Evolutionary conservation across 2,113 vertebrate species (phyloP), one percentile per base, ranked within the genome.

Genomic region (Paralichthys olivaceus): DNA sequence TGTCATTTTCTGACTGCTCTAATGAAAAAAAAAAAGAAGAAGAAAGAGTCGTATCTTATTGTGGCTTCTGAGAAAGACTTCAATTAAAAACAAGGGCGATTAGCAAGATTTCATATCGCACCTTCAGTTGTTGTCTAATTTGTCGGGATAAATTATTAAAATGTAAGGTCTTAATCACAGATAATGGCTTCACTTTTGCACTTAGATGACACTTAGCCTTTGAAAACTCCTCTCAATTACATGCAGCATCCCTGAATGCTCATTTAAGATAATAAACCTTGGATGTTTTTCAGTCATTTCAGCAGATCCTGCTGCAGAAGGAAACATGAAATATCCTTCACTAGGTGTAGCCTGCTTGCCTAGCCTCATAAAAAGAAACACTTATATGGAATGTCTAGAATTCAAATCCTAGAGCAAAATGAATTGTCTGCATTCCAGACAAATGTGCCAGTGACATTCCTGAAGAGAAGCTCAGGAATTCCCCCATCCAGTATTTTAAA

Each of bases 371-470:
- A 78, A 70, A 72, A 77, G 1, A 68, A 76, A 68, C 5, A 8
- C 20, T 77, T n/a, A 20, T 61, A 69, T 70, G 55, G 68, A 22
- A 68, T 57, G 79, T 78, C 77, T 72, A 74, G 49, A 73, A 72
- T 62, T 83, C 34, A 84, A 23, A 70, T 87, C 86, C 87, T 64
- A 64, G 74, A 84, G 86, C 68, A 43, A 83, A 56, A 83, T 49
- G 59, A 72, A 72, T 79, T 77, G 86, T 68, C 51, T 67, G 68
- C 79, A 87, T 91, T 90, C 85, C 86, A 88, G 82, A 76, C 78
- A 74, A 83, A 80, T 81, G 81, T 14, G n/a, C 56, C 40, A 82
- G 80, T 28, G 4, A 77, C 87, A 89, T 90, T 91, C 84, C 75
- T 63, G 56, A 67, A 15, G 72, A 80, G 74, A 81, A 79, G 84